Evolutionary conservation across 2,888 invertebrate genomes (phyloP).

Genomic region (Thymelicus acteon): DNA sequence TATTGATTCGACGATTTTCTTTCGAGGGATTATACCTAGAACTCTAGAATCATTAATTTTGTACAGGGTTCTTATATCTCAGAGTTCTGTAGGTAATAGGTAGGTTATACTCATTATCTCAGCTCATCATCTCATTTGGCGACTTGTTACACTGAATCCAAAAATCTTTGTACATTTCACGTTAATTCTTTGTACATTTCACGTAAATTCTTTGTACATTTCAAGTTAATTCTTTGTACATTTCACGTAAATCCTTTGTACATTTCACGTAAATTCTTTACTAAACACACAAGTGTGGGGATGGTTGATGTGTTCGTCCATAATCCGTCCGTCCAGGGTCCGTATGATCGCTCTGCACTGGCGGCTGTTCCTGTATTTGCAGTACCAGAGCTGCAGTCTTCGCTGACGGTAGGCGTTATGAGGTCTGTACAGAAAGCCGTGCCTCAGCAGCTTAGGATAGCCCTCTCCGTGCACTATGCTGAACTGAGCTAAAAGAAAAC

Average conservation of each 20-base stretch:
- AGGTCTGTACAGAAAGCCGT: constrained; percentile 57
- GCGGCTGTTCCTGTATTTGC: constrained; percentile 50
- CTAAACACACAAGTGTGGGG: constrained; percentile 41
- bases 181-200: constrained; percentile 22
- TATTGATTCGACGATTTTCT: no score
- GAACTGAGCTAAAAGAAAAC: constrained; percentile 38
- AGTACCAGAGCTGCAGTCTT: constrained; percentile 61
- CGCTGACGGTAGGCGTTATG: constrained; percentile 61
- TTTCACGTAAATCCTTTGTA: background rate
- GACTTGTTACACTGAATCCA: no score
- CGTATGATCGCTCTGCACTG: constrained; percentile 48
- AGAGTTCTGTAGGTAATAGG: no score
- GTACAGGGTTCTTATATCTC: no score
- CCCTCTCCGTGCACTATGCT: constrained; percentile 46
- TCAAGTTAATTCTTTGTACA: constrained; percentile 20
- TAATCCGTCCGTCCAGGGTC: constrained; percentile 46
- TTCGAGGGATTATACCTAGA: no score
- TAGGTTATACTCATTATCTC: no score
- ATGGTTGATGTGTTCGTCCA: constrained; percentile 37
- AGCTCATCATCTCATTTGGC: no score
- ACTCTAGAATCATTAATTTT: no score
- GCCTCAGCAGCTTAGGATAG: constrained; percentile 58
- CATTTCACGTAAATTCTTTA: constrained; percentile 24
- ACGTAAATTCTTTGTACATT: constrained; percentile 23
- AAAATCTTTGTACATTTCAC: no score